A percentile compares a stretch with the other conserved stretches of the same genome.
Conservation (phyloP, 2,113 vertebrate species). For the Pionites leucogaster region DNA sequence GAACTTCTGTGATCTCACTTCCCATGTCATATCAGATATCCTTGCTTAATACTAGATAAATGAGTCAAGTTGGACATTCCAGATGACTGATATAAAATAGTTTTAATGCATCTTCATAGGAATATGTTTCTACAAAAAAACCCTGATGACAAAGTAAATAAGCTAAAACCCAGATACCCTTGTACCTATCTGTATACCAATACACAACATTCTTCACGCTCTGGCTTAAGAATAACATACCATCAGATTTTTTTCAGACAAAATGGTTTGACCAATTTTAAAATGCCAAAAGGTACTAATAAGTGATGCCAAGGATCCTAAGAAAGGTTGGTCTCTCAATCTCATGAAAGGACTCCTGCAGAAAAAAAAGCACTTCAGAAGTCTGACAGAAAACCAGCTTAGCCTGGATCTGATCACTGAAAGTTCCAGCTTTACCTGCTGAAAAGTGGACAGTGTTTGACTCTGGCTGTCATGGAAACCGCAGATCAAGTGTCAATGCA, state of each 20-base stretch:
- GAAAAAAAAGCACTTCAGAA: background rate
- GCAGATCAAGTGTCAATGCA: background rate
- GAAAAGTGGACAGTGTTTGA: background rate
- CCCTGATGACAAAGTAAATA: background rate
- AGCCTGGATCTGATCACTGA: background rate
- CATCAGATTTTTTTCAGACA: background rate
- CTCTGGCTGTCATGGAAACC: background rate
- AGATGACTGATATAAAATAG: background rate
- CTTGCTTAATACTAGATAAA: background rate
- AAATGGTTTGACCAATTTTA: background rate
- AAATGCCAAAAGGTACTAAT: background rate
- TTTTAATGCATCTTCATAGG: background rate
- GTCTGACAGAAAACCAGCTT: background rate
- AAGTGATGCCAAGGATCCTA: background rate
- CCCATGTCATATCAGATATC: background rate
- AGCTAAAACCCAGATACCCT: background rate
- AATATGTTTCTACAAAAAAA: background rate
- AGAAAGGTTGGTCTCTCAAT: background rate
- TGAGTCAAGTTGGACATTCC: background rate
- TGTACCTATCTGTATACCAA: background rate
- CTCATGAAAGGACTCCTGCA: background rate
- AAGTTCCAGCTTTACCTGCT: background rate
- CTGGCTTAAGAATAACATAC: background rate
- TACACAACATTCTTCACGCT: background rate
- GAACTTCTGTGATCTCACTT: slow-evolving; percentile 27